Percentiles rank a stretch among this genome's conserved stretches.
Conservation (phyloP, 2,888 invertebrate genomes). For the Arctia plantaginis region DNA sequence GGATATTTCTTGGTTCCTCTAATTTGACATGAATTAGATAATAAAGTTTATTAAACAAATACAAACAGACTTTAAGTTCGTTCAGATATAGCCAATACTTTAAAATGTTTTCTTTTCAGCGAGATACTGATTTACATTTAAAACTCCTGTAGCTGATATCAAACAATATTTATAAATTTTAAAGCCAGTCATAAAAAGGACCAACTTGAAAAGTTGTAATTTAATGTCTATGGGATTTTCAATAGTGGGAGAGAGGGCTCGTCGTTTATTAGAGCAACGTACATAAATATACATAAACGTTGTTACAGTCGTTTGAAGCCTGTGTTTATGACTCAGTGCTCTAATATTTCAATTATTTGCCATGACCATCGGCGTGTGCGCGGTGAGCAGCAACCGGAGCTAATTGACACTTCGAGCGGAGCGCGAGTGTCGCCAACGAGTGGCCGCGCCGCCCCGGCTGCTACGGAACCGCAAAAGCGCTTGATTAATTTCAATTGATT, state of each 20-base stretch:
- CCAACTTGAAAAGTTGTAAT: background rate
- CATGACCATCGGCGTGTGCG: background rate
- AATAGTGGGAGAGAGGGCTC: background rate
- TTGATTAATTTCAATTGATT: slow-evolving; percentile 41
- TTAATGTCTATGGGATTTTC: background rate
- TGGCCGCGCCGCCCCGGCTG: slow-evolving; percentile 12
- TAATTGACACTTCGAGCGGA: slow-evolving; percentile 7
- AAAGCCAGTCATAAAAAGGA: background rate
- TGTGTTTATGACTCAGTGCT: background rate
- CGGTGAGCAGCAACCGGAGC: background rate
- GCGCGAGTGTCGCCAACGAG: slow-evolving; percentile 6
- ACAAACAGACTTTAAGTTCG: too few species aligned
- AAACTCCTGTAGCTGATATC: background rate
- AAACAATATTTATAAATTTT: background rate
- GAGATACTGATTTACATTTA: background rate
- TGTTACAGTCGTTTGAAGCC: background rate
- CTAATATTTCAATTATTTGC: background rate
- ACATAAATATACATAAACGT: background rate
- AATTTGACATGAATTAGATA: too few species aligned
- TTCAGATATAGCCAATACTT: background rate
- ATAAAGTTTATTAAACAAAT: background rate
- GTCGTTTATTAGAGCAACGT: background rate
- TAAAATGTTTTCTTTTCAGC: background rate
- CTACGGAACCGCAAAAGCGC: background rate
- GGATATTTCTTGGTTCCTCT: too few species aligned